Conservation (phyloP, 2,888 invertebrate genomes). For the Rhagonycha lutea region DNA sequence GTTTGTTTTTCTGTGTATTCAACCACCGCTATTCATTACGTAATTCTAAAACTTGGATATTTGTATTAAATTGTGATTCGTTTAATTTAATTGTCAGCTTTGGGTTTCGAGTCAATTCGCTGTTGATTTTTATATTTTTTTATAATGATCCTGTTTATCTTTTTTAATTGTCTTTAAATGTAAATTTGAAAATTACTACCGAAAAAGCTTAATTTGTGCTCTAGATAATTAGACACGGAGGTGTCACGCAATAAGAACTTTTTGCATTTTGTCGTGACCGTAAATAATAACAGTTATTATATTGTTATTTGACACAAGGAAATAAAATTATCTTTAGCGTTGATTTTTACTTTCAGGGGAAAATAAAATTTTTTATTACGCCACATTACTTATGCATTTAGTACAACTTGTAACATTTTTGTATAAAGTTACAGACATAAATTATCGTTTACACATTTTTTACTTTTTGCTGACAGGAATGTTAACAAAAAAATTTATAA, state of each 20-base stretch:
- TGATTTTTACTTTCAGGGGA: not conserved
- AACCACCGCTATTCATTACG: conserved; percentile 9
- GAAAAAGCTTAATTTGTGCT: not conserved
- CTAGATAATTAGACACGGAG: not conserved
- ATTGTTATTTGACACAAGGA: not conserved
- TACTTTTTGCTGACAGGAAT: not conserved
- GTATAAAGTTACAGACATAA: not conserved
- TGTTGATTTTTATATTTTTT: not conserved
- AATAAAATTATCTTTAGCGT: not conserved
- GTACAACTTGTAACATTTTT: not conserved
- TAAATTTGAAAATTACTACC: not conserved
- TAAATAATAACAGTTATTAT: not conserved
- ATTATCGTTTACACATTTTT: not conserved
- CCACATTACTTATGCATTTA: not conserved
- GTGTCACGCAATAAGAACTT: not conserved
- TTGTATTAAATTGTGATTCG: conserved; percentile 7
- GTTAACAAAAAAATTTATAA: not conserved
- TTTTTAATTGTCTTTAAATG: not conserved
- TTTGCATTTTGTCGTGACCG: not conserved
- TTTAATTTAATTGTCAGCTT: not conserved
- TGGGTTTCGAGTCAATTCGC: not conserved
- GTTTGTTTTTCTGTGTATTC: conserved; percentile 9
- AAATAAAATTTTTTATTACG: not conserved
- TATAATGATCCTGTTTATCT: not conserved
- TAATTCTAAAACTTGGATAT: not conserved